Evolutionary conservation across 2,797 vertebrate species (phyloP), one percentile per base, ranked within the genome.

Genomic region (Hipposideros larvatus): DNA sequence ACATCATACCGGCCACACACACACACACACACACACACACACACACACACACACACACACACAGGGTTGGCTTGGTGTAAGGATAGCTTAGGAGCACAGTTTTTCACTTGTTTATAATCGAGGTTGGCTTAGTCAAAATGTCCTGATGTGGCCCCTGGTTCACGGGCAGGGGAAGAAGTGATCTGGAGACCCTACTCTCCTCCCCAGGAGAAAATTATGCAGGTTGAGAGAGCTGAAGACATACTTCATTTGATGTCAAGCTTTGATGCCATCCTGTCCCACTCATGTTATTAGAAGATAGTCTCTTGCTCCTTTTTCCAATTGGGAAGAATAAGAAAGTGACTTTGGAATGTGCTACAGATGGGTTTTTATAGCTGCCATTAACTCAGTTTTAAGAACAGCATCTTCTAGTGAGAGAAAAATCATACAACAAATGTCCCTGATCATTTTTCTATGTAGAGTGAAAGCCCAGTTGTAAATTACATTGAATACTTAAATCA

Each of bases 401-500:
- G 70, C 46, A 93, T 91, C 87, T 78, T 85, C 75, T 91, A 82
- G 48, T 73, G 71, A 94, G 70, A 94, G 70, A 95, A 94, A 91
- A 92, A 84, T 68, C 78, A 85, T 22, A 75, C 48, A 90, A 91
- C 73, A 70, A 87, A 97, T 66, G 37, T n/a, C 82, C 46, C 21
- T 93, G 90, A 92, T 79, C 28, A 85, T 92, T 94, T 79, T 89
- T 94, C 87, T 90, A 55, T 31, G 61, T 15, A 57, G 68, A 68
- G 31, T 55, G n/a, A 87, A 97, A 96, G 78, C 57, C 77, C 87
- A 78, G 59, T 90, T 85, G 71, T 73, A 93, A 97, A 97, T 87
- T 68, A 95, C 68, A 90, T 22, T 1, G 37, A 95, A 43, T 75
- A 63, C 79, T 80, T 94, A 90, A 92, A 78, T 91, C 85, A 71